Percentiles rank a stretch among this genome's conserved stretches.
These are phyloP conservation scores for Myotis lucifugus DNA, from an alignment of 2,113 vertebrate genomes.

Conservation along the genomic window DNA sequence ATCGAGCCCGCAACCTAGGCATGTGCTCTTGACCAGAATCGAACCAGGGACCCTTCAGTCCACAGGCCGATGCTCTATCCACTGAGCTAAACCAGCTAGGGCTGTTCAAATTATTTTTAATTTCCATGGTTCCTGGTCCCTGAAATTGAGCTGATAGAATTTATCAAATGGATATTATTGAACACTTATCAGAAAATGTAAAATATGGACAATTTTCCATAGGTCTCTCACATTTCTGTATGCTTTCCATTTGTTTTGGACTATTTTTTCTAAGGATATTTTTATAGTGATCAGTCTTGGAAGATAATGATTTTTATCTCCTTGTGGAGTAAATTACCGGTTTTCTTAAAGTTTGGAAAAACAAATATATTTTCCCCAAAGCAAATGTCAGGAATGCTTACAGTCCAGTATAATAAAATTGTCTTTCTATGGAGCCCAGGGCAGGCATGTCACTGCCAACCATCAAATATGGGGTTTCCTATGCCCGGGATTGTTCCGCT, in stretches of 20 bases:
- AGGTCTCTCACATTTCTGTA: not conserved
- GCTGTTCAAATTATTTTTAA: conserved; percentile 17
- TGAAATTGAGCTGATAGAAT: not conserved
- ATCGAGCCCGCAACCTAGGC: no score
- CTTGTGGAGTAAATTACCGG: not conserved
- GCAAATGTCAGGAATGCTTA: not conserved
- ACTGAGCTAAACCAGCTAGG: no score
- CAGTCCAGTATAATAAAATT: not conserved
- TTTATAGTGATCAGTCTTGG: not conserved
- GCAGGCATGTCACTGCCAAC: not conserved
- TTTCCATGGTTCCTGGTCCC: not conserved
- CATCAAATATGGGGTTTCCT: not conserved
- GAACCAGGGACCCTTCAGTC: no score
- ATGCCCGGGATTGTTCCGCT: not conserved
- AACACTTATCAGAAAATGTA: not conserved
- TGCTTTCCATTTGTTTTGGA: not conserved
- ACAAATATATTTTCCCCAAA: not conserved
- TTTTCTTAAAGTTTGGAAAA: not conserved
- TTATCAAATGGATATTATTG: not conserved
- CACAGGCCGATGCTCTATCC: no score
- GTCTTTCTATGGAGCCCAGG: not conserved
- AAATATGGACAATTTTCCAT: not conserved
- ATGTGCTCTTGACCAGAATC: no score
- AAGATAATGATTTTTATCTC: not conserved
- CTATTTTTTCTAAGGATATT: not conserved